Evolutionary conservation across 2,888 invertebrate genomes (phyloP).

Genomic region (Athalia circularis): DNA sequence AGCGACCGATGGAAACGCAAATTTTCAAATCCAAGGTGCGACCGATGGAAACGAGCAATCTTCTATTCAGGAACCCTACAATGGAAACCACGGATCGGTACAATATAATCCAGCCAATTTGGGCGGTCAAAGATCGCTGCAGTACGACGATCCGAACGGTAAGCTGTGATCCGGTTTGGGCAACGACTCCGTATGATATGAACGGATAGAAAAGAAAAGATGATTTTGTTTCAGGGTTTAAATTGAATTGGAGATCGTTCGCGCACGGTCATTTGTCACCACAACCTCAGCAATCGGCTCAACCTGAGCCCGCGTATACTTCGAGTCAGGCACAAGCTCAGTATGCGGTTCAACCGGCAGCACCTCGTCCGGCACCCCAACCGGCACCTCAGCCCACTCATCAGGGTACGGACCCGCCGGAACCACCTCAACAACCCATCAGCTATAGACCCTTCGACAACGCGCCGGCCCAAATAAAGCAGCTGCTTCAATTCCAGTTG

Average conservation of each 20-base stretch:
- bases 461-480: slow-evolving; percentile 67
- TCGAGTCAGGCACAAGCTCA: slow-evolving; percentile 14
- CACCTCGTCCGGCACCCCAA: slow-evolving; percentile 44
- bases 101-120: no score
- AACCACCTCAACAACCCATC: slow-evolving; percentile 50
- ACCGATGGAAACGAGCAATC: slow-evolving; percentile 62
- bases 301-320: slow-evolving; percentile 46
- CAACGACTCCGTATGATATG: neutral
- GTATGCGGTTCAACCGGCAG: slow-evolving; percentile 14
- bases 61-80: slow-evolving; percentile 60
- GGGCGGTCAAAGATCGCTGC: slow-evolving; percentile 58
- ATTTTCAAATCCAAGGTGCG: slow-evolving; percentile 58
- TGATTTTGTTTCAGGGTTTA: slow-evolving; percentile 59
- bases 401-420: slow-evolving; percentile 48
- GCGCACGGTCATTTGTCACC: slow-evolving; percentile 56
- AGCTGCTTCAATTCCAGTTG: slow-evolving; percentile 67
- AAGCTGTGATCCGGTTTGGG: slow-evolving; percentile 35
- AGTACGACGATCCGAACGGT: slow-evolving; percentile 69
- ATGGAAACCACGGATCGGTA: slow-evolving; percentile 48
- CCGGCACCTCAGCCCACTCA: slow-evolving; percentile 44
- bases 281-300: slow-evolving; percentile 49
- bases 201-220: neutral
- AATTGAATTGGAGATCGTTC: slow-evolving; percentile 69
- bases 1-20: slow-evolving; percentile 52
- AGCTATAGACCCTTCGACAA: slow-evolving; percentile 64